A percentile compares a stretch with the other conserved stretches of the same genome.
phyloP scores from a whole-genome alignment of 2,797 vertebrate genomes.

The Pelochelys cantorii region DNA sequence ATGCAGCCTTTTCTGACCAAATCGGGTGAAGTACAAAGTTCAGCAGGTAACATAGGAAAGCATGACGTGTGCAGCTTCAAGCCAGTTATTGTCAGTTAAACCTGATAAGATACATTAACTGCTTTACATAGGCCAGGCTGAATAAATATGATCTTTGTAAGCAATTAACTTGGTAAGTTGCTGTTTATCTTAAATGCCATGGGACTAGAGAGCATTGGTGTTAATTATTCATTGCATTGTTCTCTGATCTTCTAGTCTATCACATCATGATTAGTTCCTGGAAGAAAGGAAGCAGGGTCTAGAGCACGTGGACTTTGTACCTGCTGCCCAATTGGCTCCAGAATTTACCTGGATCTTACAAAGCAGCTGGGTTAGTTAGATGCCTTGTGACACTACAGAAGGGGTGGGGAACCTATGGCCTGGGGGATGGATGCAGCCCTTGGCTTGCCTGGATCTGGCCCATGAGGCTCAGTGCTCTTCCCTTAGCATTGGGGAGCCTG shows the following conservation, averaged over 20 bases:
- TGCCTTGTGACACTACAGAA: too few relatives aligned
- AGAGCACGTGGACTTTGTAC: neutral
- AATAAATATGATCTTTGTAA: slow-evolving; percentile 32
- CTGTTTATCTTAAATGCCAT: slow-evolving; percentile 25
- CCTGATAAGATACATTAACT: neutral
- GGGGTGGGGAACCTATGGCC: too few relatives aligned
- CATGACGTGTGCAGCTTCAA: neutral
- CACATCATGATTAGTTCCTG: neutral
- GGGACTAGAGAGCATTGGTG: neutral
- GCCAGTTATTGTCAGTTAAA: slow-evolving; percentile 23
- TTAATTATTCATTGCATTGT: neutral
- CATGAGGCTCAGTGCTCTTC: too few relatives aligned
- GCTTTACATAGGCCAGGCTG: neutral
- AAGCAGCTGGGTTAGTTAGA: too few relatives aligned
- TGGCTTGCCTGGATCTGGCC: too few relatives aligned
- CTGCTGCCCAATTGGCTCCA: neutral
- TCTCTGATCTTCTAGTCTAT: neutral
- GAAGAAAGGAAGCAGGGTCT: neutral
- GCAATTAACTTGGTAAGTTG: slow-evolving; percentile 19
- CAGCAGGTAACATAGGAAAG: slow-evolving; percentile 30
- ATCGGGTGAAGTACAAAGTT: neutral
- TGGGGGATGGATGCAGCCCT: too few relatives aligned
- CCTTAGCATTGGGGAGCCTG: too few relatives aligned
- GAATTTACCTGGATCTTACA: neutral
- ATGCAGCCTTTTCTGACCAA: neutral